Base-by-base conservation (phyloP, 2,888 invertebrate genomes). In the Melangyna quadrimaculata region DNA sequence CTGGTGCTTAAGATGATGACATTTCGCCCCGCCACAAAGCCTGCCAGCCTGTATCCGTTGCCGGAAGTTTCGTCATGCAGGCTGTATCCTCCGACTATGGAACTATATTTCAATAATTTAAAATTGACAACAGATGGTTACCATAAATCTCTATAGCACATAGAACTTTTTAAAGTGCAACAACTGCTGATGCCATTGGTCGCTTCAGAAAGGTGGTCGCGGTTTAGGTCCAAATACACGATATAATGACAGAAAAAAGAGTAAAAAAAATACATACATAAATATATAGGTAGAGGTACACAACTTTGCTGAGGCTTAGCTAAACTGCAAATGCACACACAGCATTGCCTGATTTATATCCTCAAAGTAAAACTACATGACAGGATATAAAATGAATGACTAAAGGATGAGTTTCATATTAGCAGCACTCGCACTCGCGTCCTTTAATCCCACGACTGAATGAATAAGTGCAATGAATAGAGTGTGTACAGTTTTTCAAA, bases 371-470 rank as follows among this genome's bases (percentile, higher is more conserved):
- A 73, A 57, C 73, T 72, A 79, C 75, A 78, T 75, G 79, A 79
- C 79, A 75, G 74, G 70, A 53, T 79, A 84, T 72, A 80, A 86
- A 83, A 72, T 63, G 72, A 69, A 77, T 80, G 77, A 80, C 67
- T 80, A 72, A 80, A 71, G 84, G 80, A 80, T 69, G 80, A 80
- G 80, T 80, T 75, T 71, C 70, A 51, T 75, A 79, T 77, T 83
- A 83, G 78, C 65, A 74, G 63, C 40, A 57, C 63, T 63, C 37
- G 63, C 40, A 57, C 63, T 63, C 37, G 55, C 57, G 78, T 83
- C 83, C 73, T 80, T 80, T 69, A 80, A 80, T 86, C 80, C 75
- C 75, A 69, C 73, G 80, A 73, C 71, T 82, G 81, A 67, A 78
- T 80, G 73, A 71, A 71, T 74, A 74, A 69, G 61, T 45, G 69